These are phyloP conservation scores for Acanthurus lineatus DNA, from an alignment of 2,797 vertebrate species.

Conservation along the genomic window DNA sequence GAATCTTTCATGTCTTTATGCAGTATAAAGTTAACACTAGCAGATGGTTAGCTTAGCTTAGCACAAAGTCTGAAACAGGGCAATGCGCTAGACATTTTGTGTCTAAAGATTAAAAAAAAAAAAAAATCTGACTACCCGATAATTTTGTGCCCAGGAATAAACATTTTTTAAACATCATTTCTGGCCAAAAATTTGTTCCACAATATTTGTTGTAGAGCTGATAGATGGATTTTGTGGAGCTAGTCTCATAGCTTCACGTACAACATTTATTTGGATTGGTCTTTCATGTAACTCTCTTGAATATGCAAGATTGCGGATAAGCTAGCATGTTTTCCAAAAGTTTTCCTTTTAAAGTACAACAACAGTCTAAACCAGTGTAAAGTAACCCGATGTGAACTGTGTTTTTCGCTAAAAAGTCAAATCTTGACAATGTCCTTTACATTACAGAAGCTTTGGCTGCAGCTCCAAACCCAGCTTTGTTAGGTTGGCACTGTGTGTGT, in stretches of 20 bases:
- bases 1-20: too few species aligned
- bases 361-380: neutral
- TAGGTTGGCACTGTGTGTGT: constrained; percentile 1
- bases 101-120: too few species aligned
- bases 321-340: neutral
- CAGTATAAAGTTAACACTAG: too few species aligned
- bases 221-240: neutral
- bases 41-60: too few species aligned
- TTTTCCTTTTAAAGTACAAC: constrained; percentile 13
- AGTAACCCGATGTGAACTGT: constrained; percentile 24
- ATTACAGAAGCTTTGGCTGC: constrained; percentile 7
- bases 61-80: too few species aligned
- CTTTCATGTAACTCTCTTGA: neutral
- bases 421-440: constrained; percentile 41
- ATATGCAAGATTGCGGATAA: neutral
- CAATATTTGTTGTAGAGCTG: neutral
- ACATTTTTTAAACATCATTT: too few species aligned
- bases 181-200: too few species aligned
- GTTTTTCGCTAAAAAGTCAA: constrained; percentile 36
- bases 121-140: too few species aligned
- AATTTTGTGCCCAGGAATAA: too few species aligned
- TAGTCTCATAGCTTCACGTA: too few species aligned
- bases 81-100: too few species aligned
- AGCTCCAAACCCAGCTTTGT: constrained; percentile 16
- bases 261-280: neutral